Evolutionary conservation across 2,113 vertebrate species (phyloP), one percentile per base, ranked within the genome.

Genomic region (Menidia beryllina): DNA sequence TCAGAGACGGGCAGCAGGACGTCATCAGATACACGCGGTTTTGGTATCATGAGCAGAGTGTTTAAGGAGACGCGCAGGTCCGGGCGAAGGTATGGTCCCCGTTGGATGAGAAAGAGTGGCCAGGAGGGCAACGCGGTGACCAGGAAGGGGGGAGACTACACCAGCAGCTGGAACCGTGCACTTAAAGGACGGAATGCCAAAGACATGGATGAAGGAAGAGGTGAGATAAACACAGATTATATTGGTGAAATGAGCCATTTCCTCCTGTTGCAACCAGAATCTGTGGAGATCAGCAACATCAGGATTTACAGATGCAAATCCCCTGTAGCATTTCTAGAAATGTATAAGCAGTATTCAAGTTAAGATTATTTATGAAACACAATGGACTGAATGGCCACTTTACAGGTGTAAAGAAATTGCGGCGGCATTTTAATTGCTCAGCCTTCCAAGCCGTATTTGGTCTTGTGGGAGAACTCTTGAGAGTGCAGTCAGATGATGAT

Each of bases 191-290:
- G 95, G 70, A 92, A 69, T 7, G 69, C 88, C 71, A 95, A 94
- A 4, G 96, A 98, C 67, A 86, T 94, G 62, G 96, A 98, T 23
- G 96, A 98, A 30, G 95, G 94, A 43, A 91, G 94, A 96, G 97
- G 97, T 98, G 91, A 91, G 94, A 85, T 13, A 15, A 4, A 53
- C 27, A 3, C 11, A 23, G n/a, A 1, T 2, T 15, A 3, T 15
- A 39, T 26, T 50, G 2, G 39, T 24, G 34, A 20, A 20, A 11
- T 26, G 13, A 52, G 12, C 4, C 7, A 6, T 25, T 38, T 9
- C 7, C 52, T 63, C 67, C 19, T 49, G 7, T 15, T 2, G 17
- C 23, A 45, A 4, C 19, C 4, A 27, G 50, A 21, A n/a, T 55
- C 15, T 13, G 23, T 55, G 17, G 30, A 59, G 48, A 54, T 70